Conservation (phyloP, 2,888 invertebrate genomes). For the Drosophila parthenogenetica region DNA sequence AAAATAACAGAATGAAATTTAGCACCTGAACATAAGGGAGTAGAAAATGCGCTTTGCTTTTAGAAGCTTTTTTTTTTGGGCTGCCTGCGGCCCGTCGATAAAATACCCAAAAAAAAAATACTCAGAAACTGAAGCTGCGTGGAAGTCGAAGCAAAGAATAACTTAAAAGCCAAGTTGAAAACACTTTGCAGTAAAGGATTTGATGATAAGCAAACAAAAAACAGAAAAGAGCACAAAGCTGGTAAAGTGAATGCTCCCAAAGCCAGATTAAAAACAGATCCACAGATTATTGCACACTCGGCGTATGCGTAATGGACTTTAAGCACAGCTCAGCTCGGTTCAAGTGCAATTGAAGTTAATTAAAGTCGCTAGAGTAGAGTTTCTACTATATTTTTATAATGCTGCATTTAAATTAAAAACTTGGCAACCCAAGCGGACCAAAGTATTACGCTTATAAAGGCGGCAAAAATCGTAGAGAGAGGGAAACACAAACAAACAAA, state of each 20-base stretch:
- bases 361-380: constrained; percentile 26
- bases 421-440: constrained; percentile 34
- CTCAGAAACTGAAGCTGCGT: constrained; percentile 16
- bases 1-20: constrained; percentile 61
- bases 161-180: constrained; percentile 73
- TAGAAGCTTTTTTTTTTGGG: constrained; percentile 30
- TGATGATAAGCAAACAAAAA: constrained; percentile 69
- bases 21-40: constrained; percentile 67
- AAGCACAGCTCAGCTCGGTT: constrained; percentile 9
- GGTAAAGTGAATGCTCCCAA: constrained; percentile 58
- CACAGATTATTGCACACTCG: constrained; percentile 46
- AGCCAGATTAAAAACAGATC: constrained; percentile 60
- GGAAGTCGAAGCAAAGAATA: constrained; percentile 29
- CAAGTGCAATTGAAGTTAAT: constrained; percentile 40
- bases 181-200: constrained; percentile 69
- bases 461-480: constrained; percentile 1
- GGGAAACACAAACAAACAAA: constrained; percentile 39
- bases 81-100: constrained; percentile 51
- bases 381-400: constrained; percentile 45
- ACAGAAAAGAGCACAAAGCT: constrained; percentile 35
- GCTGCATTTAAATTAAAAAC: constrained; percentile 61
- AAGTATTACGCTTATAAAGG: constrained; percentile 51
- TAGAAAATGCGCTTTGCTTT: constrained; percentile 67
- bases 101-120: constrained; percentile 29
- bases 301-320: constrained; percentile 72